Conservation (phyloP, 2,797 vertebrate genomes). For the Macroramphosus scolopax region DNA sequence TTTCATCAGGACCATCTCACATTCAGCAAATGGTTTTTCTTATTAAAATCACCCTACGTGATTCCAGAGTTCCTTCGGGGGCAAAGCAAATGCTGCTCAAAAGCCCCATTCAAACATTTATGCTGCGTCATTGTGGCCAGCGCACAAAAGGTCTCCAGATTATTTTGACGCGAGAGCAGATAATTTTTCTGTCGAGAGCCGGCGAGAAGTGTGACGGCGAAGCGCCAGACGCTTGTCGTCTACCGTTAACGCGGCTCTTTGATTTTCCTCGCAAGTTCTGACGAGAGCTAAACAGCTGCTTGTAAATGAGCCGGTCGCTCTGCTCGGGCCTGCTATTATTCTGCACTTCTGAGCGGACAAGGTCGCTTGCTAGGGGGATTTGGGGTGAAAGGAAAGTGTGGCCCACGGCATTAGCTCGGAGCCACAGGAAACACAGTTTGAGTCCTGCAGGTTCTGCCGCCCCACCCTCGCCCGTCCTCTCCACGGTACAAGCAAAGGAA, state of each 20-base stretch:
- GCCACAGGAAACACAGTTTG: conserved; percentile 84
- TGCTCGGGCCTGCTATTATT: conserved; percentile 81
- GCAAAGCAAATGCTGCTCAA: conserved; percentile 59
- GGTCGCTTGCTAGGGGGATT: conserved; percentile 89
- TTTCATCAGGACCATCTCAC: conserved; percentile 36
- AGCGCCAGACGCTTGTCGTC: conserved; percentile 85
- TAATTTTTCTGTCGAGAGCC: conserved; percentile 73
- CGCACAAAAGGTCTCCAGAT: conserved; percentile 69
- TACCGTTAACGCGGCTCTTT: conserved; percentile 81
- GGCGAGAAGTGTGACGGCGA: conserved; percentile 64
- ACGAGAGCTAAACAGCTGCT: conserved; percentile 89
- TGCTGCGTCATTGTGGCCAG: conserved; percentile 61
- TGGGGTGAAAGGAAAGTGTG: conserved; percentile 79
- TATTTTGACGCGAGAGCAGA: conserved; percentile 79
- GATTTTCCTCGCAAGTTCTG: conserved; percentile 83
- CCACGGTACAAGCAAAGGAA: conserved; percentile 73
- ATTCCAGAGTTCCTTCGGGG: conserved; percentile 53
- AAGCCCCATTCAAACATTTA: conserved; percentile 69
- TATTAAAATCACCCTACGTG: conserved; percentile 64
- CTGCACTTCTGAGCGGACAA: conserved; percentile 83
- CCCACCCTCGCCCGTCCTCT: conserved; percentile 51
- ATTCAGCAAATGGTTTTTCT: conserved; percentile 57
- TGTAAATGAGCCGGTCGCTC: conserved; percentile 88
- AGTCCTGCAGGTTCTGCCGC: conserved; percentile 66
- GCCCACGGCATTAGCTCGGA: conserved; percentile 82